Conservation (phyloP, 2,888 invertebrate species). For the Gastrophysa polygoni region DNA sequence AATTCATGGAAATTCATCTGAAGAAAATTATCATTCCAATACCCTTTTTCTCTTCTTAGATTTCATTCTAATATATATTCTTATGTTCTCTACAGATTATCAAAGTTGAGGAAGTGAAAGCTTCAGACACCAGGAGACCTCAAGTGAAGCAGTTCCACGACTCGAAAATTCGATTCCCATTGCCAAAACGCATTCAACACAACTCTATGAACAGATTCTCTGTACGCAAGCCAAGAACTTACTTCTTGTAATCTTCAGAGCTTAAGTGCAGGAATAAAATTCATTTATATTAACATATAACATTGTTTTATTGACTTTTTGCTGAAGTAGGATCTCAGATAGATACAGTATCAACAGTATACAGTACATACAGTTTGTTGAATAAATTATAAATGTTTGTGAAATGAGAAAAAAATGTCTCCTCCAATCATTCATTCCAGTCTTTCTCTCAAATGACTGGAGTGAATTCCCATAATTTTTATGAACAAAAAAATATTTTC, state of each 20-base stretch:
- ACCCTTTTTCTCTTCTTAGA: too few relatives aligned
- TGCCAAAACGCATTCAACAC: constrained; percentile 89
- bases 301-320: background rate
- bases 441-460: too few relatives aligned
- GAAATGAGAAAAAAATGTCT: too few relatives aligned
- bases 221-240: constrained; percentile 80
- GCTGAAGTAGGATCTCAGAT: too few relatives aligned
- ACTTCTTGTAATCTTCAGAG: constrained; percentile 63
- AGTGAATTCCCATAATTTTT: too few relatives aligned
- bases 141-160: constrained; percentile 99
- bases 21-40: too few relatives aligned
- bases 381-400: too few relatives aligned
- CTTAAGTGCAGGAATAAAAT: constrained; percentile 38
- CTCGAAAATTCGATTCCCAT: constrained; percentile 94
- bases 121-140: constrained; percentile 87
- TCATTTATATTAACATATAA: constrained; percentile 31
- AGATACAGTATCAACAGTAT: too few relatives aligned
- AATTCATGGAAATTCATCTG: too few relatives aligned
- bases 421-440: too few relatives aligned
- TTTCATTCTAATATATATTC: background rate
- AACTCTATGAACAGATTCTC: constrained; percentile 85
- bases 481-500: too few relatives aligned
- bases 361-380: too few relatives aligned
- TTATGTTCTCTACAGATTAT: constrained; percentile 68
- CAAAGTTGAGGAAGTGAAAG: constrained; percentile 91